A percentile compares a stretch with the other conserved stretches of the same genome.
Evolutionary conservation across 2,113 vertebrate genomes (phyloP).

Genomic region (Catagonus wagneri): DNA sequence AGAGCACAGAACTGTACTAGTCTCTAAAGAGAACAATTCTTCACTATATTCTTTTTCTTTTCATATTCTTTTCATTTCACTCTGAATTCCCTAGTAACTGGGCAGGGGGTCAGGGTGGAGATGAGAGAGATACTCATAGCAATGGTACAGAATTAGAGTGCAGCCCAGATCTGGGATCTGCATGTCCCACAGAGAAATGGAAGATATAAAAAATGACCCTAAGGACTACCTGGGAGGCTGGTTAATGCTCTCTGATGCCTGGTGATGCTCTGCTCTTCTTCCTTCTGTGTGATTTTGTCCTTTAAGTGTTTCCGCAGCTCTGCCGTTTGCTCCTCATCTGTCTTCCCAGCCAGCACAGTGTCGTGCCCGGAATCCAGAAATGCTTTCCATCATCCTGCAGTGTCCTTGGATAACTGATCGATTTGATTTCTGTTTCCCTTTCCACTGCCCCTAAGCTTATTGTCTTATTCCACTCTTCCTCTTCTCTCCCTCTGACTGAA

Average conservation of each 20-base stretch:
- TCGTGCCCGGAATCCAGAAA: background rate
- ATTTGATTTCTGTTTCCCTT: background rate
- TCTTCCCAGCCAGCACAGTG: background rate
- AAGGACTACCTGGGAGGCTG: background rate
- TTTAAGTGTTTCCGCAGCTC: background rate
- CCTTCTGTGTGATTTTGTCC: background rate
- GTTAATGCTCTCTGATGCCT: background rate
- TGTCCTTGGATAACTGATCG: background rate
- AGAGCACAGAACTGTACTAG: background rate
- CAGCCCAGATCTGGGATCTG: background rate
- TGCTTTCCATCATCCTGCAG: background rate
- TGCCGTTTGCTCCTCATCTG: background rate
- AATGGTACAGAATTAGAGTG: background rate
- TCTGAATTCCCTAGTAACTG: background rate
- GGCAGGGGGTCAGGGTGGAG: no score
- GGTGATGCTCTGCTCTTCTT: background rate
- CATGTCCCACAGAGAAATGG: background rate
- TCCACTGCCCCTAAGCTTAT: background rate
- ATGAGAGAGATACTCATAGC: background rate
- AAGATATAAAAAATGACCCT: background rate
- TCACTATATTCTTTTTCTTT: background rate
- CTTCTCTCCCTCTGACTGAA: background rate
- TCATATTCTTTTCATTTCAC: background rate
- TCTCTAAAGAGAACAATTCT: background rate
- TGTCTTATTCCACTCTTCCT: background rate